phyloP scores from a whole-genome alignment of 2,797 vertebrate species.

The Paedocypris micromegethes region DNA sequence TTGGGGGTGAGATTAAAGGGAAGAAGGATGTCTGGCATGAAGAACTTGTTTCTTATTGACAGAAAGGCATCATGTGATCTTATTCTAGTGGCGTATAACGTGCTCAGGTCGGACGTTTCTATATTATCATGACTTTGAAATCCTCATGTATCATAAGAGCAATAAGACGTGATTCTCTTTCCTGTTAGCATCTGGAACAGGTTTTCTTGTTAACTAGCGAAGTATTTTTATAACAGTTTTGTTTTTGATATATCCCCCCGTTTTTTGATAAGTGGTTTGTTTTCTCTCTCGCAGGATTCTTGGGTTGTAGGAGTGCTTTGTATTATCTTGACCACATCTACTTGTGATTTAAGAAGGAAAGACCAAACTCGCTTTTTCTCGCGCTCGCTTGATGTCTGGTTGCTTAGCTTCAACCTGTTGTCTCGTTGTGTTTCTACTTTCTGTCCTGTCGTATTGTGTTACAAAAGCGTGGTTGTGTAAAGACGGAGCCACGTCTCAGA shows the following conservation, averaged over 20 bases:
- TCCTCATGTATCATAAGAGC: conserved; percentile 46
- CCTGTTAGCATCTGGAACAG: conserved; percentile 9
- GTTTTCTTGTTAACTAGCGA: conserved; percentile 49
- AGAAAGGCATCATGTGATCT: conserved; percentile 18
- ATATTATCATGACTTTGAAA: conserved; percentile 31
- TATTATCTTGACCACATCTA: conserved; percentile 57
- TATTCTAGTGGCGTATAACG: conserved; percentile 23
- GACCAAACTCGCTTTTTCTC: conserved; percentile 64
- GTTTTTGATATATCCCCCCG: conserved; percentile 67
- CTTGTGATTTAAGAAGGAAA: conserved; percentile 58
- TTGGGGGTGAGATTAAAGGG: conserved; percentile 33
- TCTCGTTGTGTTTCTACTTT: conserved; percentile 49
- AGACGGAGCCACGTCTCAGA: conserved; percentile 36
- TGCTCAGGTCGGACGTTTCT: conserved; percentile 38
- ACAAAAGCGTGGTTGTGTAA: conserved; percentile 57
- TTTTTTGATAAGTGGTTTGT: conserved; percentile 66
- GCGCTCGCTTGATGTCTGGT: conserved; percentile 57
- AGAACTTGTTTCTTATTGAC: conserved; percentile 33
- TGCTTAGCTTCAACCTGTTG: conserved; percentile 55
- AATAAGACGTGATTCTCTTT: conserved; percentile 44
- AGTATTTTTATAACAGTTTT: conserved; percentile 75
- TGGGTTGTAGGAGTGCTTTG: conserved; percentile 54
- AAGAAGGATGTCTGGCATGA: conserved; percentile 38
- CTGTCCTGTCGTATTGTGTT: conserved; percentile 55
- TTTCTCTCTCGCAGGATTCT: conserved; percentile 56